Percentiles rank a stretch among this genome's conserved stretches.
phyloP scores from a whole-genome alignment of 2,888 invertebrate genomes.

The Ophion costatus region DNA sequence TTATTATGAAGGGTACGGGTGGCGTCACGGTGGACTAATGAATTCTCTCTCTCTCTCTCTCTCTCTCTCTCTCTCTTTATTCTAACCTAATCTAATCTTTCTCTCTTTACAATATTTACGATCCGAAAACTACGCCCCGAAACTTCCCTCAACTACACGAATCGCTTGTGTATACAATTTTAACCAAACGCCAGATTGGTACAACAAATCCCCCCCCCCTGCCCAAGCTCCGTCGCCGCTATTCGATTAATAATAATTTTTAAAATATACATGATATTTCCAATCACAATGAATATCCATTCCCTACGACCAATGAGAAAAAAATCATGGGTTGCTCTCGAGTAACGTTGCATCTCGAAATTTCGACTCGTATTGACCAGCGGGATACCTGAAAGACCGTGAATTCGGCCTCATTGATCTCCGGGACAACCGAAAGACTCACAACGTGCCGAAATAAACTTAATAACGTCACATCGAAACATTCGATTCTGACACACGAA shows the following conservation, averaged over 20 bases:
- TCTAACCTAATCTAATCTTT: no score
- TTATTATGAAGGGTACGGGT: constrained; percentile 53
- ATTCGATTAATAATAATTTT: constrained; percentile 8
- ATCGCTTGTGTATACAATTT: constrained; percentile 17
- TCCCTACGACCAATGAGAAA: constrained; percentile 39
- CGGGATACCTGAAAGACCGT: no score
- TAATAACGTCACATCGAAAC: no score
- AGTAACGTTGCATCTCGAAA: constrained; percentile 18
- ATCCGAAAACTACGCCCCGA: not conserved
- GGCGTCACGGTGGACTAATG: constrained; percentile 45
- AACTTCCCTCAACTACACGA: constrained; percentile 18
- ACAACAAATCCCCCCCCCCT: not conserved
- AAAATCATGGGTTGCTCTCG: not conserved
- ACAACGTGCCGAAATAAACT: no score
- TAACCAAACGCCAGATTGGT: constrained; percentile 19
- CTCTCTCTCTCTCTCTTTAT: not conserved
- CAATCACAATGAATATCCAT: constrained; percentile 25
- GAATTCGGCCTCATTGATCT: no score
- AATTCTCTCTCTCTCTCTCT: constrained; percentile 43
- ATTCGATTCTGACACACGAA: no score
- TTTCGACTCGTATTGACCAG: constrained; percentile 42
- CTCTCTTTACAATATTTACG: constrained; percentile 42
- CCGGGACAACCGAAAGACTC: no score
- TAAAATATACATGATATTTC: constrained; percentile 57
- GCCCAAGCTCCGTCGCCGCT: not conserved